Evolutionary conservation across 2,113 vertebrate genomes (phyloP).

Genomic region (Petrocephalus microphthalmus): DNA sequence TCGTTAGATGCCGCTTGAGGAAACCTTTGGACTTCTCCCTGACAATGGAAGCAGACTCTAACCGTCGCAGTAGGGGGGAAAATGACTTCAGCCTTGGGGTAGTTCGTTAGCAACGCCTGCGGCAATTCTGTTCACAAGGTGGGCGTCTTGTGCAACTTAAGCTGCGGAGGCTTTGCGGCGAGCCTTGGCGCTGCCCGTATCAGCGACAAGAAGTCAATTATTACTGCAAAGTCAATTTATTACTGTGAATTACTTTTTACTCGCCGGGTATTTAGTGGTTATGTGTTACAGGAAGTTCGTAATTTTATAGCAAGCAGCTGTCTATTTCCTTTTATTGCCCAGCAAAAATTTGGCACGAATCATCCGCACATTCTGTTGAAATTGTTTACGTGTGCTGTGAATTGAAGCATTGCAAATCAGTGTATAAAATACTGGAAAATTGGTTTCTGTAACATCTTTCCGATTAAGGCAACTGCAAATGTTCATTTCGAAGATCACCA

Average conservation of each 20-base stretch:
- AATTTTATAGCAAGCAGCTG: too few relatives aligned
- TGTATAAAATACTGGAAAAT: too few relatives aligned
- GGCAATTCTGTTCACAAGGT: slow-evolving; percentile 96
- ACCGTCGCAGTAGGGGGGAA: slow-evolving; percentile 52
- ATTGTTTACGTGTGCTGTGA: not conserved
- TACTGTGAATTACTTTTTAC: slow-evolving; percentile 34
- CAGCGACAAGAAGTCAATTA: too few relatives aligned
- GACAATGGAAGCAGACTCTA: slow-evolving; percentile 62
- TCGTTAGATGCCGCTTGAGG: slow-evolving; percentile 33
- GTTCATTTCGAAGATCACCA: too few relatives aligned
- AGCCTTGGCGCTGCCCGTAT: too few relatives aligned
- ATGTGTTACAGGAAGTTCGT: not conserved
- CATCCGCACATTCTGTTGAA: too few relatives aligned
- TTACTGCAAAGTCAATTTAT: too few relatives aligned
- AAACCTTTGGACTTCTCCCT: slow-evolving; percentile 56
- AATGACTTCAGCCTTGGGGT: slow-evolving; percentile 96
- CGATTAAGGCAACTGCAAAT: too few relatives aligned
- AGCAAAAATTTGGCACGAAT: too few relatives aligned
- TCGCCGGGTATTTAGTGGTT: not conserved
- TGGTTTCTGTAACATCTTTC: too few relatives aligned
- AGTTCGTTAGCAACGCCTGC: slow-evolving; percentile 96
- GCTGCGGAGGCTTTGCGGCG: too few relatives aligned
- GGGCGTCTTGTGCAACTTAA: slow-evolving; percentile 37
- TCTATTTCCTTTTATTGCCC: too few relatives aligned
- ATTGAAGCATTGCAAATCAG: not conserved